Evolutionary conservation across 2,888 invertebrate genomes (phyloP).

Genomic region (Masnerella sp.): DNA sequence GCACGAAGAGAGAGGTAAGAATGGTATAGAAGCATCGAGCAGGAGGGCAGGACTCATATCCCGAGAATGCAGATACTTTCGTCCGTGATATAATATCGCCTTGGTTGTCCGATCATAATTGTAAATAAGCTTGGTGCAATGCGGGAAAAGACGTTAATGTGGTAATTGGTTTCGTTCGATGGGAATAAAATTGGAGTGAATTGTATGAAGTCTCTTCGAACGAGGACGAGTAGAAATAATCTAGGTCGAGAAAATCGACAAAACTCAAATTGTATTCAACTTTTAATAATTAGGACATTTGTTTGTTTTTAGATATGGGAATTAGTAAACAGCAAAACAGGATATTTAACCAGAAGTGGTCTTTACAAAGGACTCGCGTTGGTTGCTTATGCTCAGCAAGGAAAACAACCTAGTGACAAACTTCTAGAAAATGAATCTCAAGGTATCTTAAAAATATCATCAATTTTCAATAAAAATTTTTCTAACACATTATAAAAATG

Average conservation of each 20-base stretch:
- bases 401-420: constrained; percentile 79
- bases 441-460: too few species aligned
- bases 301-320: constrained; percentile 78
- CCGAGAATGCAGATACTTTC: constrained; percentile 68
- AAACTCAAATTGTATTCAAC: too few species aligned
- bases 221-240: too few species aligned
- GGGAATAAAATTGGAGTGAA: background rate
- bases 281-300: too few species aligned
- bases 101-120: constrained; percentile 34
- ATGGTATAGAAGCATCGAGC: constrained; percentile 47
- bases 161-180: constrained; percentile 19
- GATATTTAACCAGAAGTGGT: constrained; percentile 78
- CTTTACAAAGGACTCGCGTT: constrained; percentile 81
- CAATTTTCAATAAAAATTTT: too few species aligned
- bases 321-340: constrained; percentile 78
- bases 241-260: too few species aligned
- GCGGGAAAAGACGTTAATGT: constrained; percentile 12
- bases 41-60: constrained; percentile 53
- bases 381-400: constrained; percentile 81
- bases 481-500: too few species aligned
- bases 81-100: constrained; percentile 65
- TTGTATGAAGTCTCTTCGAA: too few species aligned
- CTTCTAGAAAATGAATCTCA: constrained; percentile 79
- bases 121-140: constrained; percentile 25
- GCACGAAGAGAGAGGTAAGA: constrained; percentile 48